Evolutionary conservation across 2,797 vertebrate genomes (phyloP).

Genomic region (Philypnodon macrostomus): DNA sequence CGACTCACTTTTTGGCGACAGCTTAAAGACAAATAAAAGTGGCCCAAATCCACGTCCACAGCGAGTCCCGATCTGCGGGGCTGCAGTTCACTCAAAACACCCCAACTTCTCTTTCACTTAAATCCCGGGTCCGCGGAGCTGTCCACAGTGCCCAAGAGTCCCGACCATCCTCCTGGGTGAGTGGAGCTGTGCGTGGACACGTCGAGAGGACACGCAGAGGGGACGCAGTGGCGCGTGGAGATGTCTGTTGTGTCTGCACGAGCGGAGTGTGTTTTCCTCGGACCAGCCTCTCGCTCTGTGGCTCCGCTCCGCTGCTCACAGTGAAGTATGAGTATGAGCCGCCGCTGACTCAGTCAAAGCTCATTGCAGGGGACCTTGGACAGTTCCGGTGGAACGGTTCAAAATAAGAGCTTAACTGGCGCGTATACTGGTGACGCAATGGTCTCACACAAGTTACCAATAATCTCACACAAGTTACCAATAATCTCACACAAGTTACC

Average conservation of each 20-base stretch:
- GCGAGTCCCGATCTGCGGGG: conserved; percentile 32
- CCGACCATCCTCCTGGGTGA: conserved; percentile 38
- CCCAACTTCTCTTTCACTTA: conserved; percentile 51
- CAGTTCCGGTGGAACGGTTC: conserved; percentile 23
- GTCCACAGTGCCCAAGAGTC: conserved; percentile 46
- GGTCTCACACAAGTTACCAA: too few relatives aligned
- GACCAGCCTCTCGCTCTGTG: conserved; percentile 57
- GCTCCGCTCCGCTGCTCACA: conserved; percentile 46
- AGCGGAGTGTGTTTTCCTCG: conserved; percentile 24
- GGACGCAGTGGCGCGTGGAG: conserved; percentile 1
- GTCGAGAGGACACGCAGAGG: not conserved
- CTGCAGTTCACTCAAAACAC: not conserved
- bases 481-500: too few relatives aligned
- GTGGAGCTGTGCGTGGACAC: conserved; percentile 9
- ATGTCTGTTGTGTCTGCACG: conserved; percentile 18
- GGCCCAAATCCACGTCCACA: conserved; percentile 35
- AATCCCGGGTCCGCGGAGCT: conserved; percentile 48
- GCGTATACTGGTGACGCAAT: conserved; percentile 14
- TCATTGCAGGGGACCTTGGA: accelerated
- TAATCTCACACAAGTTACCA: too few relatives aligned
- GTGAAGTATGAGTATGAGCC: conserved; percentile 56
- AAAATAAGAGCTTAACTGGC: conserved; percentile 33
- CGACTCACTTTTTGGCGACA: conserved; percentile 10
- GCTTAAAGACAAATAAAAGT: conserved; percentile 7
- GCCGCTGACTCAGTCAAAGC: conserved; percentile 18